phyloP scores from a whole-genome alignment of 2,797 vertebrate genomes.

The Pipistrellus kuhlii region DNA sequence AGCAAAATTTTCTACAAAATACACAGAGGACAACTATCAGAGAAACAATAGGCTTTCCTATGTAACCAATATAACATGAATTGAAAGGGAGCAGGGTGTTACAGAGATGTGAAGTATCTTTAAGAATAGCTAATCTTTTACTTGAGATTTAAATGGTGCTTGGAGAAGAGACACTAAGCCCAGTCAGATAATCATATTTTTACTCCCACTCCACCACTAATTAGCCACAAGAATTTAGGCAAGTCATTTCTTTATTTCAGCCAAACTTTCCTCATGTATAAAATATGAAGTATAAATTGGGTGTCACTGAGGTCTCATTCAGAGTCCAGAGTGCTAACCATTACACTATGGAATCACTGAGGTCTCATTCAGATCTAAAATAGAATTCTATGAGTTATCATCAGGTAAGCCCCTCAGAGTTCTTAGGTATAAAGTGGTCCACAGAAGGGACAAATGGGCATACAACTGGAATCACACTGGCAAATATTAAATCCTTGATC shows the following conservation, averaged over 20 bases:
- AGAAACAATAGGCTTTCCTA: conserved; percentile 5
- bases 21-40: conserved; percentile 2
- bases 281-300: conserved; percentile 45
- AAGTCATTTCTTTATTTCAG: conserved; percentile 28
- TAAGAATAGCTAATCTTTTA: conserved; percentile 2
- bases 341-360: too few relatives aligned
- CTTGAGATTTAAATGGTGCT: conserved; percentile 2
- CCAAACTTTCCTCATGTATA: conserved; percentile 28
- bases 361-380: conserved; percentile 47
- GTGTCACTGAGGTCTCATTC: neutral
- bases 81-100: neutral
- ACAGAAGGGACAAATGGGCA: neutral
- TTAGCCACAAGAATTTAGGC: neutral
- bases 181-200: neutral
- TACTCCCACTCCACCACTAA: neutral
- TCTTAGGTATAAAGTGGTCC: conserved; percentile 4
- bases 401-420: neutral
- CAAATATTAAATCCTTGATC: neutral
- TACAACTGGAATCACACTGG: neutral
- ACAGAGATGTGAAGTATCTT: neutral
- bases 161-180: neutral
- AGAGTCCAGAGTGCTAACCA: too few relatives aligned
- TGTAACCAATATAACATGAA: conserved; percentile 33
- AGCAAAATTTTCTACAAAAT: conserved; percentile 59
- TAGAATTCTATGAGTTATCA: conserved; percentile 6